Base-by-base conservation (phyloP, 2,888 invertebrate species). In the Gerosis bhagava region DNA sequence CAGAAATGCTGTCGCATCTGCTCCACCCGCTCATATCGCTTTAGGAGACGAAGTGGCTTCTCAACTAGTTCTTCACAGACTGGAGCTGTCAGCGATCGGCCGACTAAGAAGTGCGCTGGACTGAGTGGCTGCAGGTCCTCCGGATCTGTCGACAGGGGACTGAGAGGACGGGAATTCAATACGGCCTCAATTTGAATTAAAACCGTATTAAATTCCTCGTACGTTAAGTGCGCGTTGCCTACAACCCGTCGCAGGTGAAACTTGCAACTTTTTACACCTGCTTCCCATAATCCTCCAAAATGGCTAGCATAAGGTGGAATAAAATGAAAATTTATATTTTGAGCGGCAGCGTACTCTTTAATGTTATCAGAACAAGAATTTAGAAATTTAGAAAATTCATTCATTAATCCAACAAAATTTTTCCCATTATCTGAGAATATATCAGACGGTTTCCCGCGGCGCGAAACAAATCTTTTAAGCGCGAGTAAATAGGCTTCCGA, bases 201-300 rank as follows among this genome's bases (percentile, higher is more conserved):
- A 15, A 15, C 29, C 8, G 29, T 15, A 29, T 15, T 15, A 8
- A 15, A 15, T 15, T 29, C 29, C 16, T 16, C 16, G n/a, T 15
- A 29, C 13, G 29, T 29, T 13, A 16, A 15, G n/a, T 29, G 29
- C n/a, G 16, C 16, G 13, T 29, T 29, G 16, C 29, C 29, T 29
- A 16, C n/a, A 29, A 29, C 29, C 2, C 3, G 8, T 15, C 29
- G 16, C 8, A 29, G 13, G 16, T 29, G 29, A 15, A 15, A n/a
- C n/a, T n/a, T 29, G 16, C 16, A 29, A 29, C 15, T 15, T 3
- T 15, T n/a, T n/a, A 29, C 29, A 5, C 16, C n/a, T 7, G 29
- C 16, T 26, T 26, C 11, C 11, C 26, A 26, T 11, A 26, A 26
- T 1, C 26, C 26, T n/a, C 26, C 26, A 26, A 26, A 26, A 26